Evolutionary conservation across 2,113 vertebrate genomes (phyloP).

Genomic region (Lepidothrix coronata): DNA sequence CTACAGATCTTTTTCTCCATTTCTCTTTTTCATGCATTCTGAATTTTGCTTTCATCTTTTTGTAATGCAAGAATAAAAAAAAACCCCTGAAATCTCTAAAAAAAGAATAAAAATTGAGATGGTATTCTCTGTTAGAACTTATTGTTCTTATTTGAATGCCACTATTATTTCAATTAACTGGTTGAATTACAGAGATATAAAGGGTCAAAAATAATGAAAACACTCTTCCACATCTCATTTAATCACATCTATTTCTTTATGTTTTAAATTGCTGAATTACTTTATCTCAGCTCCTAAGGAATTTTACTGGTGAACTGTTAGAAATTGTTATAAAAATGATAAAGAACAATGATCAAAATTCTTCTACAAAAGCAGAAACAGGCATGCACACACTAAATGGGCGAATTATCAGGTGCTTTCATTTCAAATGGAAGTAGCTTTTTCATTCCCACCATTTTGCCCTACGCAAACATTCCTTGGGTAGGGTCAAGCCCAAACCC

Average conservation of each 20-base stretch:
- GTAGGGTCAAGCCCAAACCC: neutral
- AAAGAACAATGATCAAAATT: neutral
- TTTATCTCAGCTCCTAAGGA: neutral
- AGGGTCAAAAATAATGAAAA: neutral
- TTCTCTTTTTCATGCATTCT: neutral
- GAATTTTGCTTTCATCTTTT: neutral
- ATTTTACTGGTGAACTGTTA: neutral
- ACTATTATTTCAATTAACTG: neutral
- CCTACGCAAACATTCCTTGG: neutral
- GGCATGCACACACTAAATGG: fast-evolving
- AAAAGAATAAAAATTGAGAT: neutral
- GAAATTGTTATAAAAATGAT: neutral
- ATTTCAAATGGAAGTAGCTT: neutral
- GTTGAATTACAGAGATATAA: neutral
- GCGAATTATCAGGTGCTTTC: neutral
- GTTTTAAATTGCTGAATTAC: neutral
- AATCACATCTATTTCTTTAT: neutral
- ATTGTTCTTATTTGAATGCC: neutral
- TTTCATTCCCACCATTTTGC: neutral
- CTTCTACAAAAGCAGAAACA: neutral
- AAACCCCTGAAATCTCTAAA: fast-evolving
- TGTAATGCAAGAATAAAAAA: neutral
- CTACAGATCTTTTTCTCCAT: fast-evolving
- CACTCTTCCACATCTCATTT: neutral
- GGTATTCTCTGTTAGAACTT: fast-evolving